Percentiles rank a stretch among this genome's conserved stretches.
Conservation (phyloP, 1,140 invertebrate species). For the Zaprionus ornatus region DNA sequence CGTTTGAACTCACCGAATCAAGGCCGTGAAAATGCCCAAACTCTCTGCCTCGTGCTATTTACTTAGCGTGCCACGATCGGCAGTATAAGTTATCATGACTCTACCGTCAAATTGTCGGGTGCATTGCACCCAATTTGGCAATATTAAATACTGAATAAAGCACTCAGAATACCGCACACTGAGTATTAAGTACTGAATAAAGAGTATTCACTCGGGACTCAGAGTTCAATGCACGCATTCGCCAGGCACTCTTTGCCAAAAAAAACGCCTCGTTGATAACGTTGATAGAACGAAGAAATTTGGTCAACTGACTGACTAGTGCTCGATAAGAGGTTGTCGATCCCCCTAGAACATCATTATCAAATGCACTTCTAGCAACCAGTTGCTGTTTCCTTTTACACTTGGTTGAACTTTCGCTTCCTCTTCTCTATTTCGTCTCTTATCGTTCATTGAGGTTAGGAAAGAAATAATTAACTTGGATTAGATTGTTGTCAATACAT, state of each 20-base stretch:
- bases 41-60: conserved; percentile 13
- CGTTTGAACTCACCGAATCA: conserved; percentile 31
- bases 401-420: conserved; percentile 29
- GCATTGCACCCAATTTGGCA: conserved; percentile 34
- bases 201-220: background rate
- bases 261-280: background rate
- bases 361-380: conserved; percentile 14
- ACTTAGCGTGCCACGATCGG: conserved; percentile 44
- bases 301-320: conserved; percentile 23
- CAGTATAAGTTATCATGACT: conserved; percentile 33
- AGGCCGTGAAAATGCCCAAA: conserved; percentile 24
- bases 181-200: background rate
- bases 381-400: conserved; percentile 6
- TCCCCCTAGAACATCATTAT: conserved; percentile 33
- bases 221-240: conserved; percentile 26
- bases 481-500: background rate
- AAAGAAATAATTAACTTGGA: background rate
- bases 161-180: background rate
- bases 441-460: conserved; percentile 12
- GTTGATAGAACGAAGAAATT: conserved; percentile 9
- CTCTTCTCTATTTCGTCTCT: background rate
- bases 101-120: conserved; percentile 25
- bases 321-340: conserved; percentile 39
- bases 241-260: conserved; percentile 22
- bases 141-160: conserved; percentile 14